Evolutionary conservation across 2,113 vertebrate species (phyloP).

Genomic region (Petromus typicus): DNA sequence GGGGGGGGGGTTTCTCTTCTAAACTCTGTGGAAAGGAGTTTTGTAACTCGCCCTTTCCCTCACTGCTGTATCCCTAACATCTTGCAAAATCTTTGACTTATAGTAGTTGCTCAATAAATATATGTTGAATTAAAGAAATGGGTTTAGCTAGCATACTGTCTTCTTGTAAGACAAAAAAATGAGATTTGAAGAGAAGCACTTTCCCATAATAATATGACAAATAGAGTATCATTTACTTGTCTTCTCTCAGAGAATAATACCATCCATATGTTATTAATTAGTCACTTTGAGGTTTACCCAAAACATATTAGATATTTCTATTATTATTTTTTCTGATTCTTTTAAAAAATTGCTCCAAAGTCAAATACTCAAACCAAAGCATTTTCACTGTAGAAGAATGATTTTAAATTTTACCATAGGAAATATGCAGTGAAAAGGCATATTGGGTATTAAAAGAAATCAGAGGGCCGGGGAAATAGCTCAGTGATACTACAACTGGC

Average conservation of each 20-base stretch:
- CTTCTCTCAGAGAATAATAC: background rate
- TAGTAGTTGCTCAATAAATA: background rate
- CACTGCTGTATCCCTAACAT: background rate
- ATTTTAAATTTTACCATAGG: conserved; percentile 51
- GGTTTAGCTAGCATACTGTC: background rate
- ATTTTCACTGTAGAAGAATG: conserved; percentile 37
- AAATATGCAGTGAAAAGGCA: background rate
- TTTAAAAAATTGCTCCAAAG: conserved; percentile 14
- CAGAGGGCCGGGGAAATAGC: background rate
- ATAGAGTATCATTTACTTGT: background rate
- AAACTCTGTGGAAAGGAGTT: background rate
- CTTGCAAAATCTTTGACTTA: background rate
- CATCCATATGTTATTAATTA: conserved; percentile 9
- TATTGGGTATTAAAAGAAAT: conserved; percentile 46
- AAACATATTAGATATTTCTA: background rate
- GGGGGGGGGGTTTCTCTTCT: conserved; percentile 55
- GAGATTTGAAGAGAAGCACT: background rate
- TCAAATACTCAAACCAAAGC: background rate
- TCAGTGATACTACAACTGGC: too few species aligned
- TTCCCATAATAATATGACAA: background rate
- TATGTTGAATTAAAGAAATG: conserved; percentile 27
- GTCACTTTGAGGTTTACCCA: background rate
- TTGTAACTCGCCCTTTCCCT: background rate
- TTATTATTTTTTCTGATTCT: background rate
- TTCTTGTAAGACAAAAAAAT: conserved; percentile 1